Percentiles rank a stretch among this genome's conserved stretches.
Evolutionary conservation across 2,113 vertebrate species (phyloP).

Genomic region (Serilophus lunatus): DNA sequence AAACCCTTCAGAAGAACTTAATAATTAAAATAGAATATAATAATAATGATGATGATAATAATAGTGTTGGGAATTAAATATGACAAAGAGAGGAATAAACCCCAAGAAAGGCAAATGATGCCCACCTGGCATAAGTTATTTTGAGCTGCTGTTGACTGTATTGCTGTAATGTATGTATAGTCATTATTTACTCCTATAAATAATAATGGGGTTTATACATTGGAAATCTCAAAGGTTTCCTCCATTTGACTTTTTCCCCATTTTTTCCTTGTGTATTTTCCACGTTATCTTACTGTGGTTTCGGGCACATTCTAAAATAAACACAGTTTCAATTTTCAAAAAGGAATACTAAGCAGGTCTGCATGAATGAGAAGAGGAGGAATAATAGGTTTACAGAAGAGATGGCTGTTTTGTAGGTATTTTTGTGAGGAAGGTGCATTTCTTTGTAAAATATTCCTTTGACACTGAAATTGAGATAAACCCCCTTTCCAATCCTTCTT

Average conservation of each 20-base stretch:
- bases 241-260: neutral
- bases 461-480: conserved; percentile 25
- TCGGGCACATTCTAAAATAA: neutral
- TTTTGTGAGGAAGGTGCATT: neutral
- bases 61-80: no score
- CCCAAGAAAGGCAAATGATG: neutral
- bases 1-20: neutral
- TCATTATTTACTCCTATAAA: conserved; percentile 3
- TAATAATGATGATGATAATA: neutral
- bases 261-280: neutral
- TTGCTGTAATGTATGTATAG: neutral
- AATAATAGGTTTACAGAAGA: neutral
- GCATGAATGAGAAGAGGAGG: neutral
- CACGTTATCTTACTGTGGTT: neutral
- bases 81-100: neutral
- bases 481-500: neutral
- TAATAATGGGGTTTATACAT: neutral
- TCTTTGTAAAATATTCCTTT: conserved; percentile 25
- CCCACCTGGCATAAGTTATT: neutral
- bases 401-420: neutral
- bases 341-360: neutral
- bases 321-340: neutral
- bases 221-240: neutral
- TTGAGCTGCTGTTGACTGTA: neutral
- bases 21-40: neutral